A percentile compares a stretch with the other conserved stretches of the same genome.
These are phyloP conservation scores for Drosophila rellima DNA, from an alignment of 2,888 invertebrate species.

Conservation along the genomic window DNA sequence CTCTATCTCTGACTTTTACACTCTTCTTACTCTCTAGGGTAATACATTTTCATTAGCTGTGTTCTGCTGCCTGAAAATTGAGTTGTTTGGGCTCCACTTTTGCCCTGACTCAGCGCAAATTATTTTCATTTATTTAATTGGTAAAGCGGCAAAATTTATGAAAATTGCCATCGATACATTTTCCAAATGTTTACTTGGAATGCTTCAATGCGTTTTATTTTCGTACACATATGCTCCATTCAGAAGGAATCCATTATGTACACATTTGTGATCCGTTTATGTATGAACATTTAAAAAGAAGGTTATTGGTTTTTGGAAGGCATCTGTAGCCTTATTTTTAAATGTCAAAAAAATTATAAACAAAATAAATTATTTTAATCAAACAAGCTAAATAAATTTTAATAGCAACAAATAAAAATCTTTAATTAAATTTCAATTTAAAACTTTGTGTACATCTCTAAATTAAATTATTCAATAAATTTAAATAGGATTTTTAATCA, in stretches of 20 bases:
- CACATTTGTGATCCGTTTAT: conserved; percentile 8
- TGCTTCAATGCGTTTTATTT: conserved; percentile 52
- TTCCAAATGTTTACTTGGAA: conserved; percentile 33
- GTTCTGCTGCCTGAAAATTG: conserved; percentile 40
- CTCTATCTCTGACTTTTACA: not conserved
- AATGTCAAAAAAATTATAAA: not conserved
- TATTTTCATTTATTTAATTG: conserved; percentile 79
- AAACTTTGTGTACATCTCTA: not conserved
- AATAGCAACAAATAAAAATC: not conserved
- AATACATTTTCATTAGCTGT: conserved; percentile 74
- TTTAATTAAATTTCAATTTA: not conserved
- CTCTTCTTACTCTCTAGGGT: conserved; percentile 22
- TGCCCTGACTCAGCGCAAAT: conserved; percentile 63
- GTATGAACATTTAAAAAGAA: not conserved
- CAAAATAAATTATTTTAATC: not conserved
- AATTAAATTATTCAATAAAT: not conserved
- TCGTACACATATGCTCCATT: conserved; percentile 47
- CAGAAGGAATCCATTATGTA: conserved; percentile 8
- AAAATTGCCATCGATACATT: conserved; percentile 56
- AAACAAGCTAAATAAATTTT: too few species aligned
- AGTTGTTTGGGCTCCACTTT: conserved; percentile 52
- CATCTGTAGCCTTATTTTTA: not conserved
- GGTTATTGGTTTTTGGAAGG: not conserved
- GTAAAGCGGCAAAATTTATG: conserved; percentile 58
- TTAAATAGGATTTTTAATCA: fast-evolving